Evolutionary conservation across 1,140 invertebrate genomes (phyloP).

Genomic region (Prorops nasuta): DNA sequence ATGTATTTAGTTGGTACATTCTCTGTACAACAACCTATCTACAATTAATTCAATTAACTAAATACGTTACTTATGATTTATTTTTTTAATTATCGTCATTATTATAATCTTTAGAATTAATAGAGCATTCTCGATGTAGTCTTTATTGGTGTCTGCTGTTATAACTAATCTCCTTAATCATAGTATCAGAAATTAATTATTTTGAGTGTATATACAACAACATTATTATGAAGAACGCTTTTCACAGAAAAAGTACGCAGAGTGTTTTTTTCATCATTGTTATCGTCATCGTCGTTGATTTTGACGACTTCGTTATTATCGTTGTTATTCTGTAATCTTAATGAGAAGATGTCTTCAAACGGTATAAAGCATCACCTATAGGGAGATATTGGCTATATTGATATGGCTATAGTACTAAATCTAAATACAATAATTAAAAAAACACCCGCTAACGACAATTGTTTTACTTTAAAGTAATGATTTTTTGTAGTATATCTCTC

Average conservation of each 20-base stretch:
- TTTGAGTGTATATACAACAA: constrained; percentile 31
- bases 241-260: neutral
- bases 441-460: too few species aligned
- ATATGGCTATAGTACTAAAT: neutral
- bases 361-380: too few species aligned
- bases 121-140: constrained; percentile 36
- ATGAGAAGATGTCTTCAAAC: too few species aligned
- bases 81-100: too few species aligned
- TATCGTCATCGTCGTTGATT: too few species aligned
- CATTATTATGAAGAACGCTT: constrained; percentile 17
- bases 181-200: constrained; percentile 32
- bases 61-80: too few species aligned
- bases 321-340: too few species aligned
- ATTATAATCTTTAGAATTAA: constrained; percentile 32
- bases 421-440: constrained; percentile 25
- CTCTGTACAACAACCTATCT: constrained; percentile 10
- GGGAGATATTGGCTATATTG: neutral
- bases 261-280: constrained; percentile 2
- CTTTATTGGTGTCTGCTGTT: constrained; percentile 41
- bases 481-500: neutral
- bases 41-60: too few species aligned
- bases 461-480: constrained; percentile 8
- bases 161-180: constrained; percentile 36
- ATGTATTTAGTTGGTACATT: constrained; percentile 14
- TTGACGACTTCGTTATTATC: too few species aligned